Evolutionary conservation across 2,888 invertebrate genomes (phyloP).

Genomic region (Trichogramma dendrolimi): DNA sequence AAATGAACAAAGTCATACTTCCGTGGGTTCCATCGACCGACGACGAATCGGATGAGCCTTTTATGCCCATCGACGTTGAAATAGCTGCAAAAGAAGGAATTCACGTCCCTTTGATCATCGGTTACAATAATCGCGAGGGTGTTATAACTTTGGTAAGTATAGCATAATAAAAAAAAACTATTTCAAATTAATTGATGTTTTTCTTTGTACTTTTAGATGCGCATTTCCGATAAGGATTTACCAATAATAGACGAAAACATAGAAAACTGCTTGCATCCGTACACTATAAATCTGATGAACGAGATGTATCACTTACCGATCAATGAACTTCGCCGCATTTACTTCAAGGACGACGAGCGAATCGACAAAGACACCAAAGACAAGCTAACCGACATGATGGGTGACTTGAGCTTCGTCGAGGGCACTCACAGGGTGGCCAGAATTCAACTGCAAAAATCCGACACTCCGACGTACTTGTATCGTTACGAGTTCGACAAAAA

Average conservation of each 20-base stretch:
- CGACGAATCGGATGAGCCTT: conserved; percentile 35
- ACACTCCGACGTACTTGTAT: conserved; percentile 36
- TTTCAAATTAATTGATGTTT: background rate
- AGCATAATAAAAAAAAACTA: too few relatives aligned
- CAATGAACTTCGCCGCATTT: conserved; percentile 31
- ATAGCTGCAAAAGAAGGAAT: conserved; percentile 24
- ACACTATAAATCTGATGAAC: conserved; percentile 21
- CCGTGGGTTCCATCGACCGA: conserved; percentile 36
- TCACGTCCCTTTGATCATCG: conserved; percentile 37
- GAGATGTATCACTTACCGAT: conserved; percentile 23
- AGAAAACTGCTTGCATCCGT: conserved; percentile 13
- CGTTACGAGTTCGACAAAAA: conserved; percentile 34
- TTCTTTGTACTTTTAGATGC: conserved; percentile 11
- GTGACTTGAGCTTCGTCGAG: conserved; percentile 33
- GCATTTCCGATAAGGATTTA: conserved; percentile 15
- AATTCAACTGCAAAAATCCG: conserved; percentile 27
- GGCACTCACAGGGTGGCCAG: conserved; percentile 32
- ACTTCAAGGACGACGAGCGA: conserved; percentile 33
- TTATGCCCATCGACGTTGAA: conserved; percentile 31
- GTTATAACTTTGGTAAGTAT: conserved; percentile 8
- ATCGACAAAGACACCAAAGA: conserved; percentile 8
- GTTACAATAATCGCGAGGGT: conserved; percentile 36
- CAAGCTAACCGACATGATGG: conserved; percentile 27
- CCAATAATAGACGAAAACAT: conserved; percentile 11
- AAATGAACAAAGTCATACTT: background rate